Percentiles rank a stretch among this genome's conserved stretches.
phyloP scores from a whole-genome alignment of 2,888 invertebrate species.

The Tuta absoluta region DNA sequence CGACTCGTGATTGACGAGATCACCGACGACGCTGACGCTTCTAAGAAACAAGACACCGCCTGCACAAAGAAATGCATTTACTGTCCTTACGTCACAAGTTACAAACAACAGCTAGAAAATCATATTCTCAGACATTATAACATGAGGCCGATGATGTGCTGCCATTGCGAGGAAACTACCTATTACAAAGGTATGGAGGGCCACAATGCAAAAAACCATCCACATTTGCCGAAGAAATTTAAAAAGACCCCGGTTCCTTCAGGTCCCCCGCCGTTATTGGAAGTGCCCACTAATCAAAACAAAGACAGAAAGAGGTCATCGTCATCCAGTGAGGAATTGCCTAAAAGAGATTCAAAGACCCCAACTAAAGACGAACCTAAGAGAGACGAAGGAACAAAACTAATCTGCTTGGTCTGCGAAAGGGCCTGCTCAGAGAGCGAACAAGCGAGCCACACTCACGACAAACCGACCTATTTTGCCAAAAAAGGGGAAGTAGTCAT shows the following conservation, averaged over 20 bases:
- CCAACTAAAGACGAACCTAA: neutral
- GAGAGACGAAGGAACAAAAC: conserved; percentile 29
- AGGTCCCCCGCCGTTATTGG: conserved; percentile 34
- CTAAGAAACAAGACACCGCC: conserved; percentile 31
- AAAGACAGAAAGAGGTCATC: conserved; percentile 14
- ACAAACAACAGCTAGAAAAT: conserved; percentile 47
- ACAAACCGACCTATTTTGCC: conserved; percentile 47
- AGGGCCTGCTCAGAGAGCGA: conserved; percentile 44
- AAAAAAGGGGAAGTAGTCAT: conserved; percentile 62
- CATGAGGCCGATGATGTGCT: conserved; percentile 68
- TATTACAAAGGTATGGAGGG: conserved; percentile 46
- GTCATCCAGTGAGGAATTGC: neutral
- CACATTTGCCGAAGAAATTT: conserved; percentile 35
- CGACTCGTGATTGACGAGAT: conserved; percentile 54
- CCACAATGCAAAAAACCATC: conserved; percentile 60
- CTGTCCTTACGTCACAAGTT: conserved; percentile 49
- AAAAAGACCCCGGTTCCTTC: conserved; percentile 41
- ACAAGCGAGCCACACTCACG: conserved; percentile 48
- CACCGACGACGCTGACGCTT: neutral
- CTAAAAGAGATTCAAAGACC: conserved; percentile 12
- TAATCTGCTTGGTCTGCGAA: conserved; percentile 62
- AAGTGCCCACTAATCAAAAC: conserved; percentile 11
- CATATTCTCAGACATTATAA: conserved; percentile 75
- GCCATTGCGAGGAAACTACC: conserved; percentile 59
- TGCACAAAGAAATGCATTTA: conserved; percentile 47